Base-by-base conservation (phyloP, 2,888 invertebrate species). In the Eueremaeus valkanovi region DNA sequence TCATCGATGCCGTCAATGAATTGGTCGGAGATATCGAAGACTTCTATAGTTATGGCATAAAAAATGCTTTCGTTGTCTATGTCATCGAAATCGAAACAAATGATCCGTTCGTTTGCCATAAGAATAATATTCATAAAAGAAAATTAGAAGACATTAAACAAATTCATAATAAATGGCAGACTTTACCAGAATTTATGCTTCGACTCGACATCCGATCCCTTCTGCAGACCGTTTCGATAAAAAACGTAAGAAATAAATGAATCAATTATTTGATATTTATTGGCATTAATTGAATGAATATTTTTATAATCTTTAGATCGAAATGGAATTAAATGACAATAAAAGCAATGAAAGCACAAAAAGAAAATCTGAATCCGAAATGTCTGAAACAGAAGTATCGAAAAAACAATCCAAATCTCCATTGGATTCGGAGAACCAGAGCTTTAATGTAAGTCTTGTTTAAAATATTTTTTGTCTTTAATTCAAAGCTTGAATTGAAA, bases 1-100 rank as follows among this genome's bases (percentile, higher is more conserved):
- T 98, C 82, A 89, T 93, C 61, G 97, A 98, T 84, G 92, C 93
- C 81, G 89, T 93, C 51, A 95, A 96, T 83, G 90, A 92, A 78
- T 90, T 90, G 81, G 86, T 91, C 24, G 88, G 88, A 78, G 88
- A 90, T 81, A 93, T 93, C 82, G 92, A 92, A 76, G 93, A 95
- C 82, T 90, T 95, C 86, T 92, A 92, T 89, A 91, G 90, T 82
- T 90, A 89, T 83, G 92, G 93, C 1, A 91, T 92, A 82, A 89
- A 90, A 79, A 88, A 88, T 83, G 91, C 91, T 73, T 94, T 93
- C 84, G 91, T 92, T 87, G 94, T 93, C 24, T 97, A 93, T 83
- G 88, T 95, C 76, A 91, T 92, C 81, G 92, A 95, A 82, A 87
- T 95, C 88, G 91, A 92, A 80, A 74, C 76, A n/a, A 87, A 89